Percentiles rank a stretch among this genome's conserved stretches.
Conservation (phyloP, 2,113 vertebrate species). For the Hippocampus abdominalis region DNA sequence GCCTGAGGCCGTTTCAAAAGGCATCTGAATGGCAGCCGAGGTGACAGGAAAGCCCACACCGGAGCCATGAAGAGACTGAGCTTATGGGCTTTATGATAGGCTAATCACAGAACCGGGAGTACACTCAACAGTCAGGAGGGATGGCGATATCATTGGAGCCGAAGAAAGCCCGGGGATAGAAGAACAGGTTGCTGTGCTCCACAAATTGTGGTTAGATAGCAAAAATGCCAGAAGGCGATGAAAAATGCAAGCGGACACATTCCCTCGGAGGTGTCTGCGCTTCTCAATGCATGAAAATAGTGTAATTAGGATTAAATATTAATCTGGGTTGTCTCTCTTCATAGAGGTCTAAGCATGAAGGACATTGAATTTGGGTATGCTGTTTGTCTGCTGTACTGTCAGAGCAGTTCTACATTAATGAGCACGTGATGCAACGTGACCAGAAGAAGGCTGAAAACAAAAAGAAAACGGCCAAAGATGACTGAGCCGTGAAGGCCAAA, state of each 20-base stretch:
- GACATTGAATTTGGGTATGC: conserved; percentile 2
- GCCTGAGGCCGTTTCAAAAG: conserved; percentile 34
- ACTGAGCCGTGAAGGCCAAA: neutral
- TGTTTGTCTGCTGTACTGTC: conserved; percentile 6
- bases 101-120: conserved; percentile 50
- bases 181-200: conserved; percentile 15
- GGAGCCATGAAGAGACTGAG: conserved; percentile 23
- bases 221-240: conserved; percentile 44
- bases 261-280: conserved; percentile 48
- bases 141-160: conserved; percentile 37
- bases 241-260: conserved; percentile 46
- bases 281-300: conserved; percentile 36
- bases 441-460: neutral
- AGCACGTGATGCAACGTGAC: neutral
- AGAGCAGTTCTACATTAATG: neutral
- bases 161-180: conserved; percentile 16
- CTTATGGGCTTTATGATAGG: conserved; percentile 40
- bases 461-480: neutral
- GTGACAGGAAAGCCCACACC: conserved; percentile 18
- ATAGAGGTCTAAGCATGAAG: conserved; percentile 22
- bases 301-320: conserved; percentile 62
- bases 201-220: conserved; percentile 31
- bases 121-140: conserved; percentile 32
- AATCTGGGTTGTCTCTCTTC: conserved; percentile 39
- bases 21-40: conserved; percentile 33